Evolutionary conservation across 2,797 vertebrate species (phyloP).

Genomic region (Hylomyscus alleni): DNA sequence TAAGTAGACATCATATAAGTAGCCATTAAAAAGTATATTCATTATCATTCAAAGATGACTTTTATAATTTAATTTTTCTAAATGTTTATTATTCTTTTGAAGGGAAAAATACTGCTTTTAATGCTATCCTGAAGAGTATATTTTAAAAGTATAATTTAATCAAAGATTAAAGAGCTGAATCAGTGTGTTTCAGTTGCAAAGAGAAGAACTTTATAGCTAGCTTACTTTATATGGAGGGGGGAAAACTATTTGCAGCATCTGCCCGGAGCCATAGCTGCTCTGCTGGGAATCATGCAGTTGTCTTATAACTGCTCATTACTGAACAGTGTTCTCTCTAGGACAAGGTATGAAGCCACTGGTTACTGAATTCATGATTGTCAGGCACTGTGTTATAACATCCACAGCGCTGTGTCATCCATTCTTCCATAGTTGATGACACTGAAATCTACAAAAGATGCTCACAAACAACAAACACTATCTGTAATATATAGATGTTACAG

Average conservation of each 20-base stretch:
- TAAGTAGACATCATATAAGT: neutral
- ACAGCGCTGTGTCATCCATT: neutral
- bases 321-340: neutral
- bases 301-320: neutral
- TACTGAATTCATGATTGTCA: neutral
- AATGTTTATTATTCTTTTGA: neutral
- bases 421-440: neutral
- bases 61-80: neutral
- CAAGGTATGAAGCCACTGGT: neutral
- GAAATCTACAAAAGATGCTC: slow-evolving; percentile 12
- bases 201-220: neutral
- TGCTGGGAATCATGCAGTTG: neutral
- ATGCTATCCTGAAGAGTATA: neutral
- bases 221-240: neutral
- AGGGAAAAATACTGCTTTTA: neutral
- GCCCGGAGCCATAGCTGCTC: neutral
- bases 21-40: neutral
- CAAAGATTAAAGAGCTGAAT: neutral
- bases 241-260: neutral
- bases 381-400: neutral
- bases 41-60: neutral
- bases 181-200: neutral
- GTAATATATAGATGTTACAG: neutral
- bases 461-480: neutral
- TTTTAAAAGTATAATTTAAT: neutral